Base-by-base conservation (phyloP, 2,888 invertebrate genomes). In the Conus canariensis region DNA sequence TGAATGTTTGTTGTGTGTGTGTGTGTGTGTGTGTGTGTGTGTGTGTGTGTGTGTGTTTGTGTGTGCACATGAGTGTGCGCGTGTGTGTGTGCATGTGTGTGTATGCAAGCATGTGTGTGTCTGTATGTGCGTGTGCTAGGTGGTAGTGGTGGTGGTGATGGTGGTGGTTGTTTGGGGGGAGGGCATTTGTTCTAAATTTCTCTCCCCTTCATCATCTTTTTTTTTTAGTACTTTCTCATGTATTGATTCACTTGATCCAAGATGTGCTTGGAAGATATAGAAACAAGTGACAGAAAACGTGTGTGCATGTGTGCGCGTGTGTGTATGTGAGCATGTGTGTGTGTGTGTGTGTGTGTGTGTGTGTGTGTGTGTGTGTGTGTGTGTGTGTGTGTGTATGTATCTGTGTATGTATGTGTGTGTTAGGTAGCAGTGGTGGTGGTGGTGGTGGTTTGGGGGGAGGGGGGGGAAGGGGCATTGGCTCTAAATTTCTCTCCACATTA, bases 31-130 rank as follows among this genome's bases (percentile, higher is more conserved):
- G 45, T 45, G 45, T 77, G 10, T 12, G 77, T 77, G 77, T 77
- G 77, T 77, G 77, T 77, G 77, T 77, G 77, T 77, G 77, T 77
- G 77, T 77, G 77, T 77, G 77, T 77, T 45, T 77, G 77, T 45
- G 45, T 77, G 77, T 45, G 77, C n/a, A 45, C 30, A 30, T 77
- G 45, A 0, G 30, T 9, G 70, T 45, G 45, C 45, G 4, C 14
- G 45, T 30, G 77, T 77, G 30, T 77, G 77, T 77, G 77, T 77
- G 67, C 67, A 12, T 45, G 70, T 45, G 45, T 45, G 22, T 87
- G 70, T 70, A 19, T 67, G 30, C 8, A 45, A 45, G 45, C 45
- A 45, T 45, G 4, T 45, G 45, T 45, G 45, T 45, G 45, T 45
- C 2, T 45, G 45, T 45, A 4, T 45, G 45, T 4, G 45, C 4